Conservation (phyloP, 2,797 vertebrate species). For the Trichosurus vulpecula region DNA sequence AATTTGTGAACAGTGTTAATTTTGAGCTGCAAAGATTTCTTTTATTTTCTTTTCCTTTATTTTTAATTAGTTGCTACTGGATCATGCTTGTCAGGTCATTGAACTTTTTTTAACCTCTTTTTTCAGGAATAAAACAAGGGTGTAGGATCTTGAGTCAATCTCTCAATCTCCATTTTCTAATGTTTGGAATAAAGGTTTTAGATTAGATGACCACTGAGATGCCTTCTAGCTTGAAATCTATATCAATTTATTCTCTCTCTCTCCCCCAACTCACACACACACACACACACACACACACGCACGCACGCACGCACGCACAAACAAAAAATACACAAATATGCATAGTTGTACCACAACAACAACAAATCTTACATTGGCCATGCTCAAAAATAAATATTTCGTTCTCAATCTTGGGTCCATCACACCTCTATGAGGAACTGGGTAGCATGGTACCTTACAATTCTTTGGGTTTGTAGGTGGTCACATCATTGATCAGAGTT, state of each 20-base stretch:
- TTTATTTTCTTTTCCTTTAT: background rate
- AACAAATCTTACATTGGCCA: too few species aligned
- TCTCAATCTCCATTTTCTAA: too few species aligned
- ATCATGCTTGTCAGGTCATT: background rate
- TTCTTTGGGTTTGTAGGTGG: background rate
- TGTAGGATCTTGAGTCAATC: background rate
- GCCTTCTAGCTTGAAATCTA: background rate
- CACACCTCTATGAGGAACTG: background rate
- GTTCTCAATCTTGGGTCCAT: background rate
- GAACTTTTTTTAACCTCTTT: background rate
- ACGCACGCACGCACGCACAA: too few species aligned
- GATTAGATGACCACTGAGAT: background rate
- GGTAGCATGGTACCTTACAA: background rate
- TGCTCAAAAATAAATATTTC: too few species aligned
- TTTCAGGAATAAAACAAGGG: background rate
- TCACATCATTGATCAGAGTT: background rate
- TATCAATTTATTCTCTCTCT: background rate
- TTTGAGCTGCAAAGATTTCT: background rate
- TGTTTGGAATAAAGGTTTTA: too few species aligned
- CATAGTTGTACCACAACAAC: too few species aligned
- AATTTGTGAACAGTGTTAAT: background rate
- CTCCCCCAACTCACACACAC: background rate
- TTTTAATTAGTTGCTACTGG: background rate
- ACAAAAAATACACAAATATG: too few species aligned
- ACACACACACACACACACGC: too few species aligned